Evolutionary conservation across 1,140 invertebrate species (phyloP).

Genomic region (Nasonia vitripennis): DNA sequence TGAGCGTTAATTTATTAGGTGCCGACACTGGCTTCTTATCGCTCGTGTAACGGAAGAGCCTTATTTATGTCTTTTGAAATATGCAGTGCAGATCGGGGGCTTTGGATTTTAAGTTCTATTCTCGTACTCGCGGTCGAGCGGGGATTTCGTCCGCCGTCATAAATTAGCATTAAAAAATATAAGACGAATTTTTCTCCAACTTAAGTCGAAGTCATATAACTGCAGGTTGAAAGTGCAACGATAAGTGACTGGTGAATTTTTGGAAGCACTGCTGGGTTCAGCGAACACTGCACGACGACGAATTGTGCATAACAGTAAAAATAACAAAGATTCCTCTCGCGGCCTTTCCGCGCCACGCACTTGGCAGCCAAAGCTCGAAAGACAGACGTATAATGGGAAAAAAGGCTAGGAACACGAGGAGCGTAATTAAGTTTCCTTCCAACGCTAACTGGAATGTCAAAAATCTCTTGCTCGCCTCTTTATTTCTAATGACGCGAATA

Average conservation of each 20-base stretch:
- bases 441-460: conserved; percentile 48
- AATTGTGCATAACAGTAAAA: neutral
- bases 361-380: neutral
- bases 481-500: conserved; percentile 42
- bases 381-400: neutral
- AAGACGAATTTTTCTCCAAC: too few species aligned
- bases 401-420: conserved; percentile 7
- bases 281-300: too few species aligned
- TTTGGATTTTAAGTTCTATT: neutral
- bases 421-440: conserved; percentile 47
- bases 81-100: neutral
- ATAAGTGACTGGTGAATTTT: too few species aligned
- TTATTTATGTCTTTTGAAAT: conserved; percentile 29
- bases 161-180: too few species aligned
- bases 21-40: conserved; percentile 18
- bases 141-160: too few species aligned
- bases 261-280: too few species aligned
- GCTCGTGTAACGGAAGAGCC: conserved; percentile 15
- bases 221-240: too few species aligned
- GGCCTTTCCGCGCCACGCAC: neutral
- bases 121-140: neutral
- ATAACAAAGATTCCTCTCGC: neutral
- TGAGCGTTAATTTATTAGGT: conserved; percentile 39
- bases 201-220: too few species aligned
- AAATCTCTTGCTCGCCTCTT: conserved; percentile 36